Base-by-base conservation (phyloP, 30 jellyfish, hydroid and myxozoan genomes). In the Hydractinia symbiolongicarpus region DNA sequence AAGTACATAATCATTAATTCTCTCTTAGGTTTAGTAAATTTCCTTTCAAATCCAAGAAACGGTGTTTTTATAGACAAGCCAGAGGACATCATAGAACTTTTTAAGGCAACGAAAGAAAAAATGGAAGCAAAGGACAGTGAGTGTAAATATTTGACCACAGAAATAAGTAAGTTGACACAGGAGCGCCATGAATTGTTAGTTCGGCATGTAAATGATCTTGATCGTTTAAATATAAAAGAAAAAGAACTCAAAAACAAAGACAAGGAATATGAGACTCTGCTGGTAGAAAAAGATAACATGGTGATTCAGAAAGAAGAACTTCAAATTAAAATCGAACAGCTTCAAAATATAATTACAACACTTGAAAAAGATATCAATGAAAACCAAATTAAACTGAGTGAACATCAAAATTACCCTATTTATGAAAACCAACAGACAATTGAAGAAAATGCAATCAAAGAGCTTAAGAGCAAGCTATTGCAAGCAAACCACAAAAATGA, bases 51-150 rank as follows among this genome's bases (percentile, higher is more conserved):
- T 44, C 74, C 74, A 64, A 51, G 40, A 64, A 64, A 64, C 40
- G 74, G 74, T 44, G 40, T n/a, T 7, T 64, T 64, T 51, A 64
- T 64, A n/a, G 74, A 64, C 19, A 64, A 64, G 40, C 74, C 74
- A 6, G 74, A 64, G 19, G 74, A 64, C 17, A 7, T 64, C 40
- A 6, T 6, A 7, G 74, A 64, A 7, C 40, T 64, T 7, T 64
- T 64, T 64, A 51, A 4, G 40, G 40, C 19, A 44, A 64, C 40
- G 74, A 64, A 64, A 13, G 40, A 13, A 44, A 44, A 64, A 64
- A 4, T 64, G 7, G 17, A 64, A 64, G 19, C 74, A 13, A 64
- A 64, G 16, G 74, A 64, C 17, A 44, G 40, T 7, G 74, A 64
- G 40, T n/a, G 19, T 6, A 64, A 64, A 64, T 6, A 51, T 7